Evolutionary conservation across 1,140 invertebrate species (phyloP).

Genomic region (Drosophila murphyi): DNA sequence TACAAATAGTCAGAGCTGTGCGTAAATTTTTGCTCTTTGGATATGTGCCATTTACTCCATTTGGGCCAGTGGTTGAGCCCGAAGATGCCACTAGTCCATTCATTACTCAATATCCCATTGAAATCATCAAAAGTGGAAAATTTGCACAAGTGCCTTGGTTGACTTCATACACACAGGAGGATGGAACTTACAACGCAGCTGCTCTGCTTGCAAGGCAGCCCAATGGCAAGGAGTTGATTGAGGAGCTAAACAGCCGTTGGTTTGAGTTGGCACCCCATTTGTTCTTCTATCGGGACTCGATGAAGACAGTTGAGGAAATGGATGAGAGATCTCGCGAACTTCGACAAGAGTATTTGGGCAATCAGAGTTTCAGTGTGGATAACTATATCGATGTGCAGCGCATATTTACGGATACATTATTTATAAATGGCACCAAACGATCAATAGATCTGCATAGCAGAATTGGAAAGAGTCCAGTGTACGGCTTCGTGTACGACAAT

Average conservation of each 20-base stretch:
- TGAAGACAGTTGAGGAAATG: conserved; percentile 25
- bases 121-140: conserved; percentile 85
- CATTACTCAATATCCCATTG: conserved; percentile 84
- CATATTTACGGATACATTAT: conserved; percentile 58
- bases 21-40: conserved; percentile 75
- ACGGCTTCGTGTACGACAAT: conserved; percentile 56
- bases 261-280: conserved; percentile 39
- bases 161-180: conserved; percentile 84
- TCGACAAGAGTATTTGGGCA: conserved; percentile 34
- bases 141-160: conserved; percentile 86
- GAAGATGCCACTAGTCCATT: conserved; percentile 82
- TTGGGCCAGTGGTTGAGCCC: conserved; percentile 86
- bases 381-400: conserved; percentile 47
- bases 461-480: conserved; percentile 37
- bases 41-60: conserved; percentile 86
- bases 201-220: conserved; percentile 25
- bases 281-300: conserved; percentile 43
- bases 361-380: conserved; percentile 43
- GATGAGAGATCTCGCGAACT: conserved; percentile 31
- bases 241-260: conserved; percentile 35
- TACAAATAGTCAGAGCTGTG: conserved; percentile 43
- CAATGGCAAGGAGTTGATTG: conserved; percentile 30
- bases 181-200: conserved; percentile 86
- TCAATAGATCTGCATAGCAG: conserved; percentile 38
- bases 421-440: conserved; percentile 40